phyloP scores from a whole-genome alignment of 2,888 invertebrate genomes.

The Cataglyphis rosenhaueri region DNA sequence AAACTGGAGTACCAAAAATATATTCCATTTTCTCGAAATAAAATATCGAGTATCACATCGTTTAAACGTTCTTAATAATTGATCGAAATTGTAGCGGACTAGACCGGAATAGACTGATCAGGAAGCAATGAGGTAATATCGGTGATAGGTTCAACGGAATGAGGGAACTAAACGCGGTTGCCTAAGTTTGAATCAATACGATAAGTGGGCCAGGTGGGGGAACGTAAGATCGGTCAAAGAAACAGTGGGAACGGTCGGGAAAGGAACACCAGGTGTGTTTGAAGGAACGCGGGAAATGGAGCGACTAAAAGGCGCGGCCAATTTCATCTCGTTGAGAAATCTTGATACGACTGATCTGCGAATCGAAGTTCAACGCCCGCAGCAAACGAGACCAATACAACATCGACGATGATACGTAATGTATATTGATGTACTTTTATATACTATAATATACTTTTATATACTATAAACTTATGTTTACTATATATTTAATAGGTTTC shows the following conservation, averaged over 20 bases:
- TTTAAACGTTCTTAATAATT: background rate
- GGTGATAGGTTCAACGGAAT: constrained; percentile 71
- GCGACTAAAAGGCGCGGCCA: constrained; percentile 79
- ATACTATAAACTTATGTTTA: background rate
- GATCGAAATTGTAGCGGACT: background rate
- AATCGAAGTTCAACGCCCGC: background rate
- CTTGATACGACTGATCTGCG: background rate
- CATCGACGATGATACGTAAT: too few species aligned
- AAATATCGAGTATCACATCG: background rate
- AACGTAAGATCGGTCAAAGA: constrained; percentile 78
- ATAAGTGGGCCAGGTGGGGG: constrained; percentile 84
- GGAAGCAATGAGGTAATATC: constrained; percentile 47
- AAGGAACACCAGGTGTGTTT: constrained; percentile 70
- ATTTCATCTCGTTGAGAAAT: constrained; percentile 69
- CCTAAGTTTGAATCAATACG: constrained; percentile 84
- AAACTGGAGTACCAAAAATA: background rate
- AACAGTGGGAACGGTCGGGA: constrained; percentile 70
- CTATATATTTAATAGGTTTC: background rate
- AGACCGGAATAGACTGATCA: constrained; percentile 25
- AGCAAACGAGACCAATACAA: background rate
- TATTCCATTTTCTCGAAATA: background rate
- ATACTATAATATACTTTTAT: too few species aligned
- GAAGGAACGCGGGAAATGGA: constrained; percentile 76
- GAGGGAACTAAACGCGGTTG: constrained; percentile 74
- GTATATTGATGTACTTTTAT: background rate